Conservation (phyloP, 2,797 vertebrate genomes). For the Cercopithecus neglectus region DNA sequence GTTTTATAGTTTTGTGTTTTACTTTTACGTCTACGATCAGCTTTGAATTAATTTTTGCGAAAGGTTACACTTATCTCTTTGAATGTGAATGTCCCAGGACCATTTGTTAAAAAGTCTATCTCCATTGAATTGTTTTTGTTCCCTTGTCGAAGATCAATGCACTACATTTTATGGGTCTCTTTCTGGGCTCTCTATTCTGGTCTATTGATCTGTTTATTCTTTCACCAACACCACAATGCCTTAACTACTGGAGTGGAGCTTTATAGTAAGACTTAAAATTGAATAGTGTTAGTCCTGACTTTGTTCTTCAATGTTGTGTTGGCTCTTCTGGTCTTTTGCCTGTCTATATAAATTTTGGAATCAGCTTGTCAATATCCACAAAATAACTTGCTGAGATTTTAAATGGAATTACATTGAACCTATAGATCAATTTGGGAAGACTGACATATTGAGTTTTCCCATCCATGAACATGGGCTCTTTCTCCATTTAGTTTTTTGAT, state of each 20-base stretch:
- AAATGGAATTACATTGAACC: not conserved
- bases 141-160: not conserved
- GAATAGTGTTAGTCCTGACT: not conserved
- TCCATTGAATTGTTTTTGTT: not conserved
- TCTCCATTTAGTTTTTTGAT: not conserved
- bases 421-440: not conserved
- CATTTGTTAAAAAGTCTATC: not conserved
- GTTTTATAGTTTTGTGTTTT: not conserved
- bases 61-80: not conserved
- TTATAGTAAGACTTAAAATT: not conserved
- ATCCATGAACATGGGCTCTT: not conserved
- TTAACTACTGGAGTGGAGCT: not conserved
- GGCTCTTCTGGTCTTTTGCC: not conserved
- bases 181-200: not conserved
- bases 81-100: not conserved
- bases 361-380: not conserved
- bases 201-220: not conserved
- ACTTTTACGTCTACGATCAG: not conserved
- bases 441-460: not conserved
- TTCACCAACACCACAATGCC: not conserved
- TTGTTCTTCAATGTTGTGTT: not conserved
- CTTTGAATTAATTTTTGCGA: constrained; percentile 13
- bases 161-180: not conserved
- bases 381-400: not conserved
- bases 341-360: not conserved